A percentile compares a stretch with the other conserved stretches of the same genome.
These are phyloP conservation scores for Takifugu bimaculatus DNA, from an alignment of 2,113 vertebrate species.

Conservation along the genomic window DNA sequence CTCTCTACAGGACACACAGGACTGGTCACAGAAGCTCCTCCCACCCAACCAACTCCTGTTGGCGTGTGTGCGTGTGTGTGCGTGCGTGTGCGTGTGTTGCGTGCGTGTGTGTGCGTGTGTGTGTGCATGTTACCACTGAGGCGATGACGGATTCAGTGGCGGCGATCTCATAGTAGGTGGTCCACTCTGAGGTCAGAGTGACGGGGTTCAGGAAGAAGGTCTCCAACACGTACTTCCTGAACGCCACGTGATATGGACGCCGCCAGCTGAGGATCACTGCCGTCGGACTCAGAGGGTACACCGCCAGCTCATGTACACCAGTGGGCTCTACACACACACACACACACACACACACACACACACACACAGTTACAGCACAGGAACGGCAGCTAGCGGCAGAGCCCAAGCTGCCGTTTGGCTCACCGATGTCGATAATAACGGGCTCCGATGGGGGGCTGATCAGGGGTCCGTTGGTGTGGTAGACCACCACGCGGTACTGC, in stretches of 20 bases:
- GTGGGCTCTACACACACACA: conserved; percentile 80
- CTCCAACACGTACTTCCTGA: conserved; percentile 92
- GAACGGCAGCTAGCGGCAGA: background rate
- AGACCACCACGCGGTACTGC: conserved; percentile 89
- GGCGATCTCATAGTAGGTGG: conserved; percentile 94
- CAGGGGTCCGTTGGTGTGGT: conserved; percentile 85
- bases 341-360: conserved; percentile 13
- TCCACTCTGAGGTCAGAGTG: conserved; percentile 90
- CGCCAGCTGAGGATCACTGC: conserved; percentile 91
- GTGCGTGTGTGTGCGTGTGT: background rate
- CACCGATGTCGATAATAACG: conserved; percentile 92
- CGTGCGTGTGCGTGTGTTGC: background rate
- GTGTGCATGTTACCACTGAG: conserved; percentile 81
- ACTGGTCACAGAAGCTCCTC: too few relatives aligned
- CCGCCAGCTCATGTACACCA: conserved; percentile 85
- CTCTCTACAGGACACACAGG: conserved; percentile 70
- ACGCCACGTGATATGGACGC: conserved; percentile 86
- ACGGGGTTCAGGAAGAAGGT: conserved; percentile 95
- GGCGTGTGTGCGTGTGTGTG: background rate
- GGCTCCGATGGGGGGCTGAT: conserved; percentile 90
- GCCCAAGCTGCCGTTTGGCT: background rate
- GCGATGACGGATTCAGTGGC: conserved; percentile 86
- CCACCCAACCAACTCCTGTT: too few relatives aligned
- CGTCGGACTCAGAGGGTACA: conserved; percentile 89
- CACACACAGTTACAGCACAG: background rate